A percentile compares a stretch with the other conserved stretches of the same genome.
These are phyloP conservation scores for Scrobipalpa costella DNA, from an alignment of 2,888 invertebrate genomes.

Conservation along the genomic window DNA sequence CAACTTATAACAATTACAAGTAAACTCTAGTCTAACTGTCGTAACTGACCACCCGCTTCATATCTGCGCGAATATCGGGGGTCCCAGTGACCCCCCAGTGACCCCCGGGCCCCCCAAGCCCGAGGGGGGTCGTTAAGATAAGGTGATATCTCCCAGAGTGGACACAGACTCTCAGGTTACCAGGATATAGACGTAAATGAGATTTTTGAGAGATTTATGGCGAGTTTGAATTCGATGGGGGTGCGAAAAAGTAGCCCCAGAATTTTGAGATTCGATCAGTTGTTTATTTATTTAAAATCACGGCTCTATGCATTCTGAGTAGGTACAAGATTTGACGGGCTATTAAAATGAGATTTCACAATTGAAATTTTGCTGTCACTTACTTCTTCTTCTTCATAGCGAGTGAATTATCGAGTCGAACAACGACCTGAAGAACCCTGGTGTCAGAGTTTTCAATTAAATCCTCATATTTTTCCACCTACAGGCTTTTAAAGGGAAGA, in stretches of 20 bases:
- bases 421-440: too few species aligned
- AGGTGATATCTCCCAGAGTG: constrained; percentile 63
- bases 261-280: too few species aligned
- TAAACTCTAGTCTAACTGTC: constrained; percentile 51
- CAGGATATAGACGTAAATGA: constrained; percentile 52
- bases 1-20: constrained; percentile 38
- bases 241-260: not conserved
- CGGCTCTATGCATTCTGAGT: too few species aligned
- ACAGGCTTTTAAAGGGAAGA: too few species aligned
- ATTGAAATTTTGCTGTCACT: too few species aligned
- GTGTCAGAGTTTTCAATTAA: too few species aligned
- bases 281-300: too few species aligned
- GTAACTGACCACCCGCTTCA: constrained; percentile 64
- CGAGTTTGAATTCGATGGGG: not conserved
- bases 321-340: too few species aligned
- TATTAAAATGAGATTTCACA: too few species aligned
- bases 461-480: too few species aligned
- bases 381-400: too few species aligned
- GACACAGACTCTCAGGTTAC: constrained; percentile 66
- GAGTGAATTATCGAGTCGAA: too few species aligned
- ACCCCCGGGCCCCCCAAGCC: constrained; percentile 33
- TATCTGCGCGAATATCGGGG: constrained; percentile 60
- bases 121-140: constrained; percentile 72
- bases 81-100: constrained; percentile 31
- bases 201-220: constrained; percentile 32